Percentiles rank a stretch among this genome's conserved stretches.
Conservation (phyloP, 2,797 vertebrate genomes). For the Platyrinchus mystaceus region DNA sequence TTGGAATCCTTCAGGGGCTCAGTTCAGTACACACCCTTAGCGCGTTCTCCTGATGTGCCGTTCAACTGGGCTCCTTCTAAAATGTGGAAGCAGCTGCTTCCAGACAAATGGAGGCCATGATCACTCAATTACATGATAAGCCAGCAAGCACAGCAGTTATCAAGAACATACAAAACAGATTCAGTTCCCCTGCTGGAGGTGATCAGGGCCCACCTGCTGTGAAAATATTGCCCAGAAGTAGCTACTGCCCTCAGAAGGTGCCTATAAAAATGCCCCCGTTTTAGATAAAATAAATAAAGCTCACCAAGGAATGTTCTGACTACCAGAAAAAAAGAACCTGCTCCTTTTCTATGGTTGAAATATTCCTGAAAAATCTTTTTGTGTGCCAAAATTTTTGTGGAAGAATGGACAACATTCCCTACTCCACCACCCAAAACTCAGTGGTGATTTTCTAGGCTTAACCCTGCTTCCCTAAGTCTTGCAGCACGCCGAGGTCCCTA, state of each 20-base stretch:
- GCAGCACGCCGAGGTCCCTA: not conserved
- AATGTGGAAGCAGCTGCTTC: not conserved
- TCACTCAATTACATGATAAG: accelerated
- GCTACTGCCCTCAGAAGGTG: not conserved
- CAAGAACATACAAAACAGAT: not conserved
- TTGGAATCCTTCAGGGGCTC: not conserved
- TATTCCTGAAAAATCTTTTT: not conserved
- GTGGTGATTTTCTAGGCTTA: not conserved
- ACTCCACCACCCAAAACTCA: not conserved
- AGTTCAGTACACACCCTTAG: not conserved
- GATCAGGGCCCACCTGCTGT: not conserved
- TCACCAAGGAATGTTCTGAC: not conserved
- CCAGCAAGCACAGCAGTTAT: not conserved
- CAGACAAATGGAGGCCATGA: not conserved
- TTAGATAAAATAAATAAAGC: not conserved
- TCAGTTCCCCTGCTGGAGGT: not conserved
- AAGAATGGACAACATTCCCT: not conserved
- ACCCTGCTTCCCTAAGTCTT: not conserved
- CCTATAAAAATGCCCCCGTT: not conserved
- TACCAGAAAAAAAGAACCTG: not conserved
- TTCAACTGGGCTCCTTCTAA: not conserved
- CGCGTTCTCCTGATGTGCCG: not conserved
- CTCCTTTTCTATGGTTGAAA: not conserved
- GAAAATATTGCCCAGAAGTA: not conserved
- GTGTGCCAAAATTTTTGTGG: not conserved